Conservation (phyloP, 1,140 invertebrate species). For the Trypoxylus dichotomus region DNA sequence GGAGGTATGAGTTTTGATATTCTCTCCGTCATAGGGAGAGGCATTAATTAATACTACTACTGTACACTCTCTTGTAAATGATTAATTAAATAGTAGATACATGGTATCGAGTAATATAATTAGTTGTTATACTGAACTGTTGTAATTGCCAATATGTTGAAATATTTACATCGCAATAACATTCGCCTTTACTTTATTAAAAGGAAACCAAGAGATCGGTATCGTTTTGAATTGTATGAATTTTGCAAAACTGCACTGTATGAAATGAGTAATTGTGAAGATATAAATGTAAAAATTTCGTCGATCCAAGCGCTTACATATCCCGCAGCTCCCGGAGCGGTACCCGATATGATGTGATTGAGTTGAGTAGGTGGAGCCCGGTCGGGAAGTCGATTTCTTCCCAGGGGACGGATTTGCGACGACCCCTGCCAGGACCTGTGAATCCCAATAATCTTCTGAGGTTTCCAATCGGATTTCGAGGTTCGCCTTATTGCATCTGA, state of each 20-base stretch:
- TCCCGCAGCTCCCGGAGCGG: background rate
- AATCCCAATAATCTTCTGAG: slow-evolving; percentile 47
- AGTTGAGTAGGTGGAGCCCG: slow-evolving; percentile 10
- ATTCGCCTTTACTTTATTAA: no score
- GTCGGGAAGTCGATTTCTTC: slow-evolving; percentile 29
- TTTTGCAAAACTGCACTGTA: background rate
- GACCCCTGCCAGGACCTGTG: slow-evolving; percentile 37
- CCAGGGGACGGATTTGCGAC: slow-evolving; percentile 39
- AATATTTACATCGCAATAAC: no score
- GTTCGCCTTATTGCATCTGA: slow-evolving; percentile 44
- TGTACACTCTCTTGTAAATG: no score
- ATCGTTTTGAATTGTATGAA: background rate
- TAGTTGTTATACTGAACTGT: no score
- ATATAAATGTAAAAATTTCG: slow-evolving; percentile 8
- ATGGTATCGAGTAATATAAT: no score
- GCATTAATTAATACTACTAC: no score
- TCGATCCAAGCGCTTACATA: slow-evolving; percentile 10
- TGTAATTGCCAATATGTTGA: no score
- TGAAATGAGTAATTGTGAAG: background rate
- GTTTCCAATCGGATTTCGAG: slow-evolving; percentile 46
- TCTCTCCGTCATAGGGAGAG: no score
- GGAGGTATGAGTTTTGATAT: no score
- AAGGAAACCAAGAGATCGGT: background rate
- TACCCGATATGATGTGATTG: slow-evolving; percentile 9
- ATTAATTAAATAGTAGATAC: no score